Base-by-base conservation (phyloP, 2,113 vertebrate species). In the Anolis sagrei region DNA sequence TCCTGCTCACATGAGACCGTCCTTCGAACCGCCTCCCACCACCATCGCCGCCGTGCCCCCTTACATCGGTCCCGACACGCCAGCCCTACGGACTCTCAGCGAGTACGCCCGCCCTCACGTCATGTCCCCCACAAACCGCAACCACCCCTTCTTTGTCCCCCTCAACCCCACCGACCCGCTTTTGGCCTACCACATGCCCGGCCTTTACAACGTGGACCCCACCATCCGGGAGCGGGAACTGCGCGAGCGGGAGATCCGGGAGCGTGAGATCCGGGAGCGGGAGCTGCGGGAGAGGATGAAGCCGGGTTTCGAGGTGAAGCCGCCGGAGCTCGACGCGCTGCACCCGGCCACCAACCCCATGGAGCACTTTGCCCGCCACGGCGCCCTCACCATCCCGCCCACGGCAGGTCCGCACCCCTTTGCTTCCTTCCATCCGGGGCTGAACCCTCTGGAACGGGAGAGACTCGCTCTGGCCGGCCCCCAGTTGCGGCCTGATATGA, bases 281-380 rank as follows among this genome's bases (percentile, higher is more conserved):
- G 99, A 99, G 92, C 85, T 99, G 82, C 95, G 98, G 9, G 98
- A 99, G 90, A 95, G 99, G 92, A 99, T 99, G 98, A 99, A 99
- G 90, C 99, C 99, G 0, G 99, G 99, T 81, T 99, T 99, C 34
- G 99, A 99, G 96, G 98, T 99, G 93, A 99, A 99, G 94, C 99
- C 99, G 2, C 98, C 98, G 0, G 98, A 99, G 93, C 95, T 99
- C 86, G 98, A 99, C 70, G 93, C 97, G 7, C 95, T 99, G 90
- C 99, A 99, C 94, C 98, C 98, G 0, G 98, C 97, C 64, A 96
- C 98, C 62, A 99, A 99, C 87, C 99, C 99, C 93, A 99, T 99
- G 98, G 99, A 99, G 97, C 99, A 99, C 96, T 99, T 99, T 87
- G 98, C 98, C 86, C 95, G 99, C 88, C 99, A 99, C 5, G 98